A percentile compares a stretch with the other conserved stretches of the same genome.
Conservation (phyloP, 1,140 invertebrate species). For the Eriocheir sinensis region DNA sequence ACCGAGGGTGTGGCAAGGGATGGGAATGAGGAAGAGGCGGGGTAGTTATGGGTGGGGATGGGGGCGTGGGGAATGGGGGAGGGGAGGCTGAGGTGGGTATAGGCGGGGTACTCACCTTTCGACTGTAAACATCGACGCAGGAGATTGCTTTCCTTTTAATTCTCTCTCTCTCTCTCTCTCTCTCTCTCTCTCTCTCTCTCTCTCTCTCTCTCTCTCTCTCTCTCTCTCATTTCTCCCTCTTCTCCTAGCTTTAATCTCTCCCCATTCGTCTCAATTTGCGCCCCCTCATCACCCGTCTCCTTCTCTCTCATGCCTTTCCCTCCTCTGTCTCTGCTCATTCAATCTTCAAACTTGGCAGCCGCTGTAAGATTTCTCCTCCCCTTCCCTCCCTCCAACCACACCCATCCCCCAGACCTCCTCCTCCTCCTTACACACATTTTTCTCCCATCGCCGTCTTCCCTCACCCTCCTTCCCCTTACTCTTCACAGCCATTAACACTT, state of each 20-base stretch:
- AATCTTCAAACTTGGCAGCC: background rate
- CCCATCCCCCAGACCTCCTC: background rate
- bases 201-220: background rate
- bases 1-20: too few relatives aligned
- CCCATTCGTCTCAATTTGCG: background rate
- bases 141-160: too few relatives aligned
- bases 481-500: background rate
- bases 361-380: background rate
- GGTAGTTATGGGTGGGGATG: background rate
- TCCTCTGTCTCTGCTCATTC: background rate
- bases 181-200: background rate
- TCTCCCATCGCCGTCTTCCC: background rate
- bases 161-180: conserved; percentile 49
- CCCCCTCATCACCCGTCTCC: background rate
- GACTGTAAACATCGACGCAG: too few relatives aligned
- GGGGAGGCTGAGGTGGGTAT: background rate
- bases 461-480: background rate
- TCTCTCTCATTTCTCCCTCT: background rate
- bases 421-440: background rate
- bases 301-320: background rate
- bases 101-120: background rate
- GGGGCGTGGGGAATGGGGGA: background rate
- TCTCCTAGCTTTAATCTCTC: background rate
- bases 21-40: too few relatives aligned
- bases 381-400: background rate